Conservation (phyloP, 2,113 vertebrate genomes). For the Cyphomyrus discorhynchus region DNA sequence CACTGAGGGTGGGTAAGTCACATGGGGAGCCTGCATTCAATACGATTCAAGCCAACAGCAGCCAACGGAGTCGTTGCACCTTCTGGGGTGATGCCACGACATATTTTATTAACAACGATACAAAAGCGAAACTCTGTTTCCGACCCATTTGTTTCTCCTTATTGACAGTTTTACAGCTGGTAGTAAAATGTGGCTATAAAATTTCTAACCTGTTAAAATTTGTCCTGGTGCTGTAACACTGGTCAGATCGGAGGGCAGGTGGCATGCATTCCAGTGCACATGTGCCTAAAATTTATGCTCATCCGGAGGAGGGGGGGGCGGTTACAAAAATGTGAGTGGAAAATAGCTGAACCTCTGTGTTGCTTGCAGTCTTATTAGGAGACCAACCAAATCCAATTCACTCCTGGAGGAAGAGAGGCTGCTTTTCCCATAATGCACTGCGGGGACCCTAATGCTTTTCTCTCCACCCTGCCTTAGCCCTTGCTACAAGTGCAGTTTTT, state of each 20-base stretch:
- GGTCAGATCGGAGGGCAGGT: neutral
- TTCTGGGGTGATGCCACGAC: neutral
- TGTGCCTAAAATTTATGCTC: neutral
- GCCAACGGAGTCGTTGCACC: neutral
- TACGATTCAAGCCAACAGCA: neutral
- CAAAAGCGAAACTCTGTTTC: neutral
- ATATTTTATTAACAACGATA: neutral
- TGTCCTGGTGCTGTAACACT: neutral
- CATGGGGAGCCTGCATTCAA: neutral
- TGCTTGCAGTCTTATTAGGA: neutral
- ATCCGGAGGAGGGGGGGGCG: neutral
- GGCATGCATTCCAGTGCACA: neutral
- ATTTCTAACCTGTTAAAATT: slow-evolving; percentile 1
- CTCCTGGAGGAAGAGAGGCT: neutral
- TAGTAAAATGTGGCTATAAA: slow-evolving; percentile 7
- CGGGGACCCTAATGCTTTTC: neutral
- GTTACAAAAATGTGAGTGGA: neutral
- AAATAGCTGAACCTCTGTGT: neutral
- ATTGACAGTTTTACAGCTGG: neutral
- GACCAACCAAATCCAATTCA: neutral
- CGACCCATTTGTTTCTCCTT: neutral
- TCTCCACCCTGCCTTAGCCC: neutral
- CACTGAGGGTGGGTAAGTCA: neutral
- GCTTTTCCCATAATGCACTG: neutral
- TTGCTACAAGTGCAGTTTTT: neutral